phyloP scores from a whole-genome alignment of 2,888 invertebrate species.

The Lamellibrachia satsuma region DNA sequence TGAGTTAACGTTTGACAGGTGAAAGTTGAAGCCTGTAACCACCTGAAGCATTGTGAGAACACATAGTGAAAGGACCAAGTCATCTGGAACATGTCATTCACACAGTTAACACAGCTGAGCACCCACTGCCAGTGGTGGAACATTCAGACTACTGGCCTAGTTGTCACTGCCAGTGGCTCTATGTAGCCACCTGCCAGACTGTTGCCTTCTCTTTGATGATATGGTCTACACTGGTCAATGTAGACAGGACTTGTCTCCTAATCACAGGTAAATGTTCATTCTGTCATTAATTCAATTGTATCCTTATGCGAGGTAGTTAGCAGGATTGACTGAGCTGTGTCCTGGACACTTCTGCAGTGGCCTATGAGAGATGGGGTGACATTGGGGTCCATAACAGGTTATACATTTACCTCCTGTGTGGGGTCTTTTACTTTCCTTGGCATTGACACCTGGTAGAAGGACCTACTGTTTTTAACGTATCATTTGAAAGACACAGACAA shows the following conservation, averaged over 20 bases:
- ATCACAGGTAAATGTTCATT: background rate
- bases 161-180: background rate
- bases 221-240: background rate
- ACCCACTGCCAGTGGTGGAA: background rate
- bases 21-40: background rate
- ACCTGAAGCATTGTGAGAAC: background rate
- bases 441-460: no score
- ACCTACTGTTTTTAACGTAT: no score
- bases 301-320: background rate
- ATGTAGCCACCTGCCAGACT: no score
- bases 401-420: no score
- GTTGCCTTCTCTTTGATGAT: background rate
- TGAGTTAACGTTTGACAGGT: background rate
- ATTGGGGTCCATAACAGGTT: no score
- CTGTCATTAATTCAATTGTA: background rate
- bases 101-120: background rate
- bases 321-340: background rate
- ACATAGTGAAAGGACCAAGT: background rate
- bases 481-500: no score
- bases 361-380: no score
- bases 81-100: background rate
- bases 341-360: background rate
- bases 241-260: background rate
- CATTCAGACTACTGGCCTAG: background rate
- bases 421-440: no score